Conservation (phyloP, 2,888 invertebrate species). For the Scaptomyza cyrtandrae region DNA sequence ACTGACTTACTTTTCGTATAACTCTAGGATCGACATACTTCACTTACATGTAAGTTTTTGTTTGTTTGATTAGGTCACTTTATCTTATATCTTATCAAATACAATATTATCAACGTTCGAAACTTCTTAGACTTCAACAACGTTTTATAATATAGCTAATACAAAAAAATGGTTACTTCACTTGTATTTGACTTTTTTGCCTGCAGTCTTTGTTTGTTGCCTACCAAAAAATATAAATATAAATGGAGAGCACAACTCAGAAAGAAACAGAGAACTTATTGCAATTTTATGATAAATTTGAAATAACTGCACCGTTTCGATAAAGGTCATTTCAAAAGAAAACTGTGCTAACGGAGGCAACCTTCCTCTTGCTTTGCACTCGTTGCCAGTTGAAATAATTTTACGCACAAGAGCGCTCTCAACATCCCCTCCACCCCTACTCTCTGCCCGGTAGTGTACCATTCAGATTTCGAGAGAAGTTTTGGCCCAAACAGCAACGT, state of each 20-base stretch:
- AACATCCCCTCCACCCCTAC: background rate
- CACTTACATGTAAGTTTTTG: background rate
- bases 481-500: slow-evolving; percentile 64
- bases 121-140: background rate
- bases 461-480: slow-evolving; percentile 46
- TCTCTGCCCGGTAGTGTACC: background rate
- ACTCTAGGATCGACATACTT: background rate
- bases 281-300: slow-evolving; percentile 59
- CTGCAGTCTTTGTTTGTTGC: slow-evolving; percentile 1
- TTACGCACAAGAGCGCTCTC: slow-evolving; percentile 63
- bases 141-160: background rate
- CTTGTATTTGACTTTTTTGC: slow-evolving; percentile 1
- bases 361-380: slow-evolving; percentile 22
- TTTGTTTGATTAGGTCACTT: background rate
- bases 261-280: slow-evolving; percentile 36
- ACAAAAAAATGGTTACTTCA: slow-evolving; percentile 9
- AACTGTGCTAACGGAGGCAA: slow-evolving; percentile 22
- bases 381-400: slow-evolving; percentile 58
- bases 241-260: slow-evolving; percentile 4
- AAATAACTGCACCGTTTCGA: slow-evolving; percentile 58
- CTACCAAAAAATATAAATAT: slow-evolving; percentile 19
- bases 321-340: slow-evolving; percentile 58
- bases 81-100: background rate
- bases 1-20: background rate
- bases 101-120: background rate